A percentile compares a stretch with the other conserved stretches of the same genome.
Evolutionary conservation across 2,797 vertebrate species (phyloP).

Genomic region (Oryzias sinensis): DNA sequence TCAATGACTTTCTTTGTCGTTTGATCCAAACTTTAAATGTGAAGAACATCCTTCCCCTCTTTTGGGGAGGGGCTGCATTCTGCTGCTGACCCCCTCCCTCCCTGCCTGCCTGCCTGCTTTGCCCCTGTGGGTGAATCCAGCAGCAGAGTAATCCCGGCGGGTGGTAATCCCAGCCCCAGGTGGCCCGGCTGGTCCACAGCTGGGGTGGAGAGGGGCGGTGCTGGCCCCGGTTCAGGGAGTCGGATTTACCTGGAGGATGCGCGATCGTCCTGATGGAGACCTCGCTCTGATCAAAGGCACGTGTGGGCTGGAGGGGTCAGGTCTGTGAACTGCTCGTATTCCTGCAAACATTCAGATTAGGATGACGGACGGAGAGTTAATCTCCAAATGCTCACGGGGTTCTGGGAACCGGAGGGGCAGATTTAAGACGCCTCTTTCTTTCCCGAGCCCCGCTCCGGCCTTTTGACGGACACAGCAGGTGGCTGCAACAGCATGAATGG

Average conservation of each 20-base stretch:
- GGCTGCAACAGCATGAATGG: conserved; percentile 77
- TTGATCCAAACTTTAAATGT: conserved; percentile 26
- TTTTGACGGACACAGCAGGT: conserved; percentile 80
- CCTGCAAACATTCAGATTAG: conserved; percentile 6
- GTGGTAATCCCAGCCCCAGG: conserved; percentile 64
- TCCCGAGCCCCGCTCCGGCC: conserved; percentile 55
- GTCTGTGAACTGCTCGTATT: no score
- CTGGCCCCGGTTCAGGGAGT: conserved; percentile 41
- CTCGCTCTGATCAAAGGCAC: no score
- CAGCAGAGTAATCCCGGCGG: conserved; percentile 65
- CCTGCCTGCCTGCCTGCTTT: neutral
- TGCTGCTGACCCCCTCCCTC: no score
- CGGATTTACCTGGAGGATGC: conserved; percentile 18
- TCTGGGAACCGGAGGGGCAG: conserved; percentile 30
- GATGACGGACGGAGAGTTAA: neutral
- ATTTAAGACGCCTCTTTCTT: conserved; percentile 50
- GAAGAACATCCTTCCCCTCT: neutral
- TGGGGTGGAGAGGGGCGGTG: conserved; percentile 64
- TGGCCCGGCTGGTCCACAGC: conserved; percentile 51
- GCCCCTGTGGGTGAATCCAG: conserved; percentile 38
- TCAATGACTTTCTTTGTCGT: neutral
- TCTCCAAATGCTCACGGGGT: conserved; percentile 2
- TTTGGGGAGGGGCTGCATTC: neutral
- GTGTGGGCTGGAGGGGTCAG: no score
- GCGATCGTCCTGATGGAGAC: conserved; percentile 27